Base-by-base conservation (phyloP, 2,797 vertebrate genomes). In the Malacoctenus gilli region DNA sequence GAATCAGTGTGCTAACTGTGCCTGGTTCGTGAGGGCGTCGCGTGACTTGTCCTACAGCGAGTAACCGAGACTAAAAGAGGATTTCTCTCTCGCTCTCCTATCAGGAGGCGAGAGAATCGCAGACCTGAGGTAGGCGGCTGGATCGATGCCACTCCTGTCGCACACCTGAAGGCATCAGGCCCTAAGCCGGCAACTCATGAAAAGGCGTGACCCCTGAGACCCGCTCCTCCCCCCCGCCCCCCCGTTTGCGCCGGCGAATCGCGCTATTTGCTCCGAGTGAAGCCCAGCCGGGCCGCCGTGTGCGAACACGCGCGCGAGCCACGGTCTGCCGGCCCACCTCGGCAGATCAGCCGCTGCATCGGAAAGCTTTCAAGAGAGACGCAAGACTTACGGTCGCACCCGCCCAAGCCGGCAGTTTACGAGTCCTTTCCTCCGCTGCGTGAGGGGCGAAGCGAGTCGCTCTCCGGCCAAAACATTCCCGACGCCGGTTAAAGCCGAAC, bases 401-500 rank as follows among this genome's bases (percentile, higher is more conserved):
- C 0, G 38, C 48, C 67, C 77, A 55, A 71, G 79, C 64, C 61
- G 43, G 3, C 52, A 4, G 62, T 76, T 59, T 51, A 72, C 61
- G 74, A 65, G 57, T 81, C 75, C 80, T 77, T 77, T 75, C 57
- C 74, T 74, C 60, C 75, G 65, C 68, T 68, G 68, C 61, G 47
- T 8, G 59, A 50, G 78, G 43, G 53, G 59, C 50, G 68, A 44
- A 10, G 21, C 72, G 68, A 23, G 59, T 12, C 4, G 22, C 42
- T 67, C 36, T 3, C 58, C 56, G 75, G 53, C 79, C 80, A 83
- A 84, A 85, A 92, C 89, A 88, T 84, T 82, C 75, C 71, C 54
- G 80, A 63, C 64, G 14, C 56, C 84, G 62, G 38, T 67, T 71
- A 70, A 75, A 78, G 77, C 0, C n/a, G 28, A 34, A 57, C 67